These are phyloP conservation scores for Spilogale gracilis DNA, from an alignment of 2,113 vertebrate genomes.

Conservation along the genomic window DNA sequence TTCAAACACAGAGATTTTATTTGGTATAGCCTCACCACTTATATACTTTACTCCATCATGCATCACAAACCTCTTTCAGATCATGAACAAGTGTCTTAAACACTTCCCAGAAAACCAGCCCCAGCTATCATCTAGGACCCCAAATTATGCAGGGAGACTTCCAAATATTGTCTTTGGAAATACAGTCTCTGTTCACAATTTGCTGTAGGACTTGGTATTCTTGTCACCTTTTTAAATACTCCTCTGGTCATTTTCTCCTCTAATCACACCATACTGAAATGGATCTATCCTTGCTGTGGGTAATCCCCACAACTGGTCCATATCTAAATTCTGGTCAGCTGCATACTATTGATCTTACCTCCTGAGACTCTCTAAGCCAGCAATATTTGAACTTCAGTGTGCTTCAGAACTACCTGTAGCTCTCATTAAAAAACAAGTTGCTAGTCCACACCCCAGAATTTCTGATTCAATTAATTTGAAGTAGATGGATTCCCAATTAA, in stretches of 20 bases:
- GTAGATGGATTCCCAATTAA: not conserved
- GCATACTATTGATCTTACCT: not conserved
- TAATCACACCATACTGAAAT: not conserved
- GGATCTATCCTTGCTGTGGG: not conserved
- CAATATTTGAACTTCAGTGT: not conserved
- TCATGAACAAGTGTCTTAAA: not conserved
- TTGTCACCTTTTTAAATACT: not conserved
- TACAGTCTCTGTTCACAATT: not conserved
- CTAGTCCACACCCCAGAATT: not conserved
- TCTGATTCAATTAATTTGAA: not conserved
- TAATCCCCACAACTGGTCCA: not conserved
- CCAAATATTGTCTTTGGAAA: not conserved
- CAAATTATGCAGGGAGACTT: not conserved
- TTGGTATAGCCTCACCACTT: not conserved
- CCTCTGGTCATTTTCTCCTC: not conserved
- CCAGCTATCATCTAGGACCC: not conserved
- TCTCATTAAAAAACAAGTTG: not conserved
- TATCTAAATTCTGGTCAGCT: not conserved
- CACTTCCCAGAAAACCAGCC: not conserved
- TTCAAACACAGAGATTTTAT: not conserved
- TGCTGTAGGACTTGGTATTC: not conserved
- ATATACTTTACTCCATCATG: not conserved
- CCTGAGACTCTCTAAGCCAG: not conserved
- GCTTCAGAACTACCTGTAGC: not conserved
- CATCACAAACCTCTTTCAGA: not conserved